These are phyloP conservation scores for Alviniconcha strummeri DNA, from an alignment of 2,888 invertebrate genomes.

Conservation along the genomic window DNA sequence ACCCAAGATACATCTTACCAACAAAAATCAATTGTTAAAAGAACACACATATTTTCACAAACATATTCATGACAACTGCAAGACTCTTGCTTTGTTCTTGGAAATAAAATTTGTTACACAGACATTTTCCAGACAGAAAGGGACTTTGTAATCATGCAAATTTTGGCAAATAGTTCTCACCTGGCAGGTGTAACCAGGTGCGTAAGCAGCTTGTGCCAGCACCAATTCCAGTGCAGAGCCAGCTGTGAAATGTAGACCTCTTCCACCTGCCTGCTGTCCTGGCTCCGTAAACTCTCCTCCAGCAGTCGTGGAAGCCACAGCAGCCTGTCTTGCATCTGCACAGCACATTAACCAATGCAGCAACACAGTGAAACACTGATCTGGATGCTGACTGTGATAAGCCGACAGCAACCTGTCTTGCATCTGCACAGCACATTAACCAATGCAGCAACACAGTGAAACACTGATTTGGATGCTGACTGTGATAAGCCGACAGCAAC, in stretches of 20 bases:
- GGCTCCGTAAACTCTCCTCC: constrained; percentile 32
- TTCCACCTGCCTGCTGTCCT: constrained; percentile 8
- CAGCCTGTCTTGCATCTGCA: constrained; percentile 42
- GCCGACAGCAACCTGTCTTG: constrained; percentile 42
- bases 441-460: not conserved
- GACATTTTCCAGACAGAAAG: too few species aligned
- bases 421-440: constrained; percentile 24
- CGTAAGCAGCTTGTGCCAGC: constrained; percentile 46
- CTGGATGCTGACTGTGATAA: too few species aligned
- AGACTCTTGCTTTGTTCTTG: too few species aligned
- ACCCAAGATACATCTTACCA: too few species aligned
- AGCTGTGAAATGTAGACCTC: constrained; percentile 47
- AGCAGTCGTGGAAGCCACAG: constrained; percentile 50
- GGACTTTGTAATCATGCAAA: not conserved
- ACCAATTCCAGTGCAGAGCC: constrained; percentile 66
- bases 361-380: not conserved
- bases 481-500: constrained; percentile 34
- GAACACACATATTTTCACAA: too few species aligned
- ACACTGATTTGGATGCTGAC: not conserved
- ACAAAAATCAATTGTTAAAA: too few species aligned
- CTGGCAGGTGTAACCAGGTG: constrained; percentile 27
- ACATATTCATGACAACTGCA: too few species aligned
- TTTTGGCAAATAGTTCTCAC: constrained; percentile 8
- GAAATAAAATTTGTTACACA: too few species aligned
- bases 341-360: not conserved